Conservation (phyloP, 2,888 invertebrate genomes). For the Alviniconcha strummeri region DNA sequence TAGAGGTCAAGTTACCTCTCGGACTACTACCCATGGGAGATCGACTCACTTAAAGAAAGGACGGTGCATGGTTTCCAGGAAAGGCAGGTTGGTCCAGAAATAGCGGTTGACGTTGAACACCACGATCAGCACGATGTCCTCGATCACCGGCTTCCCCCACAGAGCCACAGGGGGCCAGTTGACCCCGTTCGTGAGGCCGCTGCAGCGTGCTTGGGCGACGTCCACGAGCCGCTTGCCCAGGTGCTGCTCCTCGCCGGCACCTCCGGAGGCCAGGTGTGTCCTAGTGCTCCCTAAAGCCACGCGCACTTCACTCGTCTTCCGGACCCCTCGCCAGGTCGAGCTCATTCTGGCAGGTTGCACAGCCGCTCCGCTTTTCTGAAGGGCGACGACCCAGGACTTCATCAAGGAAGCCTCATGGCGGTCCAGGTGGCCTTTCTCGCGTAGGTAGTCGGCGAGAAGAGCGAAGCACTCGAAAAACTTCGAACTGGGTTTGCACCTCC, state of each 20-base stretch:
- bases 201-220: background rate
- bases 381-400: constrained; percentile 17
- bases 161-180: background rate
- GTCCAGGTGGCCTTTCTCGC: background rate
- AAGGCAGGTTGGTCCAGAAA: constrained; percentile 26
- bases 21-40: too few relatives aligned
- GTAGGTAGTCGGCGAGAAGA: background rate
- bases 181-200: background rate
- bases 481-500: background rate
- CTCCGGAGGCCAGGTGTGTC: background rate
- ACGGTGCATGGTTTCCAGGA: constrained; percentile 34
- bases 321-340: constrained; percentile 20
- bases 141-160: constrained; percentile 22
- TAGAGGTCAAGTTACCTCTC: too few relatives aligned
- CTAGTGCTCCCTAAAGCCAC: constrained; percentile 17
- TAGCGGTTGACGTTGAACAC: constrained; percentile 32
- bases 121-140: constrained; percentile 33
- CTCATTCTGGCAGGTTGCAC: background rate
- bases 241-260: background rate
- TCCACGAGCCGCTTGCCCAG: background rate
- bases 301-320: constrained; percentile 19
- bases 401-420: background rate
- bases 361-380: background rate
- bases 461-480: constrained; percentile 17
- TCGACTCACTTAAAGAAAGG: constrained; percentile 28